phyloP scores from a whole-genome alignment of 2,797 vertebrate genomes.

The Gallinago stenura region DNA sequence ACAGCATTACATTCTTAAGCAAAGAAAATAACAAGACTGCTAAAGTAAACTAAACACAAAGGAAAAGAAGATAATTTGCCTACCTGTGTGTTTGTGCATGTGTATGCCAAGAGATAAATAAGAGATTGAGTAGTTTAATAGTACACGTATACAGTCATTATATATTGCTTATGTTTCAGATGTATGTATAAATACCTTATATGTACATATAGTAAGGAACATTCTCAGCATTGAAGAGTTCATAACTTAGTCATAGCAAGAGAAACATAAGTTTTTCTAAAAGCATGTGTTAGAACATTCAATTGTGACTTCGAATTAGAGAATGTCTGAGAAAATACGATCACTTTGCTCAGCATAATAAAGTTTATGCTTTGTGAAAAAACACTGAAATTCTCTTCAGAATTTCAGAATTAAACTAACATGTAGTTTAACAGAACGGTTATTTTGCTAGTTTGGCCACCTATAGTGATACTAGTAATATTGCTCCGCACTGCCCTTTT shows the following conservation, averaged over 20 bases:
- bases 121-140: not conserved
- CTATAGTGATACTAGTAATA: not conserved
- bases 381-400: not conserved
- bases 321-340: not conserved
- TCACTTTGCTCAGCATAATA: not conserved
- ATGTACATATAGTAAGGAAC: not conserved
- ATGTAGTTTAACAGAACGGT: not conserved
- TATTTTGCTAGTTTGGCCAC: not conserved
- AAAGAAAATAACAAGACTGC: not conserved
- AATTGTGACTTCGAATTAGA: not conserved
- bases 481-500: rapidly evolving
- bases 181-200: not conserved
- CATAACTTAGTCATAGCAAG: not conserved
- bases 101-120: not conserved
- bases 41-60: not conserved
- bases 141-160: not conserved
- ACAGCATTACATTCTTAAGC: not conserved
- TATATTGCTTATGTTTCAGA: not conserved
- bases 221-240: not conserved
- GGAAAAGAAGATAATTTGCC: not conserved
- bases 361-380: not conserved
- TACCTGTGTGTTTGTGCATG: not conserved
- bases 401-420: not conserved
- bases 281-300: not conserved
- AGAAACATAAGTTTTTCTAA: not conserved